These are phyloP conservation scores for Syngnathus scovelli DNA, from an alignment of 2,113 vertebrate species.

Conservation along the genomic window DNA sequence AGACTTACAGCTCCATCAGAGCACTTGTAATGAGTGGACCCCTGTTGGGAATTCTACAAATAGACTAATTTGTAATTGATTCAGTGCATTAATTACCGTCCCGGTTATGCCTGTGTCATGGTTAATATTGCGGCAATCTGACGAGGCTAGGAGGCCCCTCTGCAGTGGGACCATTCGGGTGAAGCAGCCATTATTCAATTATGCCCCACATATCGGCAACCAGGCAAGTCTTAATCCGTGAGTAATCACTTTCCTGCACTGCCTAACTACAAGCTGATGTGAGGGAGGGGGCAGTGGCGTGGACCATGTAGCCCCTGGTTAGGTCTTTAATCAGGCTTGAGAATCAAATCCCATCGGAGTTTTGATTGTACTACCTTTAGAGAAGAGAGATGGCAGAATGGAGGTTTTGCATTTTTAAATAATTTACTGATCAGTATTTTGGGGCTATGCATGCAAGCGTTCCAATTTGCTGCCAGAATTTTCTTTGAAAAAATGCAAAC, in stretches of 20 bases:
- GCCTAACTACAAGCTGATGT: constrained; percentile 33
- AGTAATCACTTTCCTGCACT: constrained; percentile 63
- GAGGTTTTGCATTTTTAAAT: background rate
- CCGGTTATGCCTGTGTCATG: constrained; percentile 73
- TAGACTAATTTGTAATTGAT: constrained; percentile 77
- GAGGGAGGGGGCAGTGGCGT: constrained; percentile 15
- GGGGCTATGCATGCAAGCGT: background rate
- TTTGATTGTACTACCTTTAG: constrained; percentile 11
- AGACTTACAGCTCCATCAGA: constrained; percentile 61
- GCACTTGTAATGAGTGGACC: constrained; percentile 66
- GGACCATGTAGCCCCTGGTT: constrained; percentile 42
- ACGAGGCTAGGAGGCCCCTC: constrained; percentile 55
- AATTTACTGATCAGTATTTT: too few species aligned
- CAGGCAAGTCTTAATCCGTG: constrained; percentile 64
- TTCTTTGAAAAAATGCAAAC: background rate
- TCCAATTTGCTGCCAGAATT: background rate
- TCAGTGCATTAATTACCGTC: constrained; percentile 74
- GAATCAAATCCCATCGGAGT: constrained; percentile 22
- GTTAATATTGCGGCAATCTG: constrained; percentile 73
- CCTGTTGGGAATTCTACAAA: constrained; percentile 72
- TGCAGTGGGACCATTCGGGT: constrained; percentile 66
- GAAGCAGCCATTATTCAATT: constrained; percentile 75
- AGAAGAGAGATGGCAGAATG: background rate
- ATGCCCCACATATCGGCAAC: constrained; percentile 51
- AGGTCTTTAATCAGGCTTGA: constrained; percentile 39